These are phyloP conservation scores for Halisarca cf. caerulea DNA, from an alignment of 37 sponge, comb jelly and placozoan species.

Conservation along the genomic window DNA sequence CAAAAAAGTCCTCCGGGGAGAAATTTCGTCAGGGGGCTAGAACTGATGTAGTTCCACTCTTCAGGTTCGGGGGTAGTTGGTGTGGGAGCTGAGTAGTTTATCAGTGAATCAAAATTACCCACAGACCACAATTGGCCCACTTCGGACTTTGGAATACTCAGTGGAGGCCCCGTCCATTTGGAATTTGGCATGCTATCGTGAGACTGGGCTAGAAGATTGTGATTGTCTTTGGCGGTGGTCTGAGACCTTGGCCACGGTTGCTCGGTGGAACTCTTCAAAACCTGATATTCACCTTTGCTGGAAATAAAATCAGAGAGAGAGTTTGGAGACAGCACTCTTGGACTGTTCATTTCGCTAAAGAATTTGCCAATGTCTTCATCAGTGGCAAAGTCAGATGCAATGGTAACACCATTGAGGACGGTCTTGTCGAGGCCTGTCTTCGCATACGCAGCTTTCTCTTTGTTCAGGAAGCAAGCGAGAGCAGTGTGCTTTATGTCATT, in stretches of 20 bases:
- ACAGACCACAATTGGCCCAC: conserved; percentile 10
- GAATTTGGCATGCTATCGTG: neutral
- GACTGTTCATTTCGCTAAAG: conserved; percentile 23
- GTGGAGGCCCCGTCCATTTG: conserved; percentile 4
- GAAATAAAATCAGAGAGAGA: neutral
- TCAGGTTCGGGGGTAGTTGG: conserved; percentile 20
- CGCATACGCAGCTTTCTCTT: conserved; percentile 45
- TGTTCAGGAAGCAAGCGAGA: conserved; percentile 39
- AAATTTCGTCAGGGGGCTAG: conserved; percentile 44
- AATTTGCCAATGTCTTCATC: conserved; percentile 41
- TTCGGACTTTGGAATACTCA: conserved; percentile 14
- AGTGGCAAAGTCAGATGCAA: conserved; percentile 43
- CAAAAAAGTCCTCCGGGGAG: conserved; percentile 73
- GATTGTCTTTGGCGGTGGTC: neutral
- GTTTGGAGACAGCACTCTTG: neutral
- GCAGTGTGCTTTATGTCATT: conserved; percentile 19
- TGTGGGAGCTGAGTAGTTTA: neutral
- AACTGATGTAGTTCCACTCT: conserved; percentile 18
- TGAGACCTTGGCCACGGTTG: neutral
- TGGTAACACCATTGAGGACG: conserved; percentile 32
- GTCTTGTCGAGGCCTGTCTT: conserved; percentile 57
- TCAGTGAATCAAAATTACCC: neutral
- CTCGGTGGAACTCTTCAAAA: no score
- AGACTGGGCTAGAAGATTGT: neutral
- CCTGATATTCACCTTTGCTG: neutral